phyloP scores from a whole-genome alignment of 2,113 vertebrate species.

The Mirza zaza region DNA sequence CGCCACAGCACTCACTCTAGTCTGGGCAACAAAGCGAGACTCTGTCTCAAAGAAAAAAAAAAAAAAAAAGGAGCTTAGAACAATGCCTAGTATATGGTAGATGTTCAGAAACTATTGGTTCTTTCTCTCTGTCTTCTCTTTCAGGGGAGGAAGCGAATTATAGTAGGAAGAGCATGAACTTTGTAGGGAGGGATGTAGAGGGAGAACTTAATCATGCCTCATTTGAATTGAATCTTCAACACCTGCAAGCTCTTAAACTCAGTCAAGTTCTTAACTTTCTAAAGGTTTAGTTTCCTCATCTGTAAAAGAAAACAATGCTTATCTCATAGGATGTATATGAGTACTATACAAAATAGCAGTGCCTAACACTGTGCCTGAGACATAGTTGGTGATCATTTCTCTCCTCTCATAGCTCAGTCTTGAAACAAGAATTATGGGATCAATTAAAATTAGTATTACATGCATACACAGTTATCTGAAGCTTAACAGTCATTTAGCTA shows the following conservation, averaged over 20 bases:
- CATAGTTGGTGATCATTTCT: not conserved
- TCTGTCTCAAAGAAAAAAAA: no score
- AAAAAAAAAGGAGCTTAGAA: not conserved
- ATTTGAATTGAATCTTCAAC: not conserved
- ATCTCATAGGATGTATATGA: not conserved
- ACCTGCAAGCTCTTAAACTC: not conserved
- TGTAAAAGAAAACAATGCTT: not conserved
- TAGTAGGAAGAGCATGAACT: not conserved
- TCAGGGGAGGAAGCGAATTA: not conserved
- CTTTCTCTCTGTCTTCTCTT: not conserved
- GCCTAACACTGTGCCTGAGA: not conserved
- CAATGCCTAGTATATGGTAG: not conserved
- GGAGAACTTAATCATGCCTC: not conserved
- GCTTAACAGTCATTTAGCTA: not conserved
- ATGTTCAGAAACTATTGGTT: not conserved
- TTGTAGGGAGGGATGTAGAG: no score
- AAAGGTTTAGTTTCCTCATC: not conserved
- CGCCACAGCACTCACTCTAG: no score
- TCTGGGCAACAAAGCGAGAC: no score
- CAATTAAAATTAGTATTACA: not conserved
- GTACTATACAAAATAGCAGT: not conserved
- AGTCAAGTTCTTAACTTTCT: not conserved
- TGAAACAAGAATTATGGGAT: not conserved
- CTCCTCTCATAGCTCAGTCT: not conserved
- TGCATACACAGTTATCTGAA: not conserved